Conservation (phyloP, 2,797 vertebrate species). For the Hafferia zeledoni region DNA sequence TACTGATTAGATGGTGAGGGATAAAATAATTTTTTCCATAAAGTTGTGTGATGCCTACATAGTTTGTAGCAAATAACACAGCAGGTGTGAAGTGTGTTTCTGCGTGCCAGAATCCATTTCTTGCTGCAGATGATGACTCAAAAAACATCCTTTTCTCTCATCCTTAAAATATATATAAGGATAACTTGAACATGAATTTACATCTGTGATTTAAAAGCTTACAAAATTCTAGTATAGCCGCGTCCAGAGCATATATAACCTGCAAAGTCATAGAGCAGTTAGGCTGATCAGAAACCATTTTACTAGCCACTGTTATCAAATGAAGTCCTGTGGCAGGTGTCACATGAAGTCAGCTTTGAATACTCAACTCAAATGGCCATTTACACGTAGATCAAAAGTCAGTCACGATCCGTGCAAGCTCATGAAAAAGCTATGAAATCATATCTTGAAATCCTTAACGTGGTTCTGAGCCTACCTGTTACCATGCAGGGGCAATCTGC, state of each 20-base stretch:
- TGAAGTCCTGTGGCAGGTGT: neutral
- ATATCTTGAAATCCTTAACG: neutral
- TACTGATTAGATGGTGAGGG: neutral
- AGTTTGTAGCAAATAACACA: neutral
- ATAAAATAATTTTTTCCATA: neutral
- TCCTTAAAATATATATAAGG: neutral
- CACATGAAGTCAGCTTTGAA: neutral
- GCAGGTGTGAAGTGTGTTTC: accelerated
- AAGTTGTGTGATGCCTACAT: neutral
- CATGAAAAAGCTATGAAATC: neutral
- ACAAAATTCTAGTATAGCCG: neutral
- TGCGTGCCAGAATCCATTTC: neutral
- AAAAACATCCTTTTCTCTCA: neutral
- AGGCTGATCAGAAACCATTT: neutral
- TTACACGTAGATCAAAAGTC: neutral
- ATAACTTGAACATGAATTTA: neutral
- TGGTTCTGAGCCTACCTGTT: neutral
- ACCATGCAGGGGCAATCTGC: accelerated
- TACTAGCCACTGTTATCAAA: neutral
- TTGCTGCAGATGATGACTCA: neutral
- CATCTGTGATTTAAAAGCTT: neutral
- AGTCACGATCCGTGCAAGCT: neutral
- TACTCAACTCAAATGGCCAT: neutral
- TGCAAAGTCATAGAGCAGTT: neutral
- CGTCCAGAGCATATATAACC: neutral